A percentile compares a stretch with the other conserved stretches of the same genome.
Conservation (phyloP, 1,140 invertebrate genomes). For the Eumeta japonica region DNA sequence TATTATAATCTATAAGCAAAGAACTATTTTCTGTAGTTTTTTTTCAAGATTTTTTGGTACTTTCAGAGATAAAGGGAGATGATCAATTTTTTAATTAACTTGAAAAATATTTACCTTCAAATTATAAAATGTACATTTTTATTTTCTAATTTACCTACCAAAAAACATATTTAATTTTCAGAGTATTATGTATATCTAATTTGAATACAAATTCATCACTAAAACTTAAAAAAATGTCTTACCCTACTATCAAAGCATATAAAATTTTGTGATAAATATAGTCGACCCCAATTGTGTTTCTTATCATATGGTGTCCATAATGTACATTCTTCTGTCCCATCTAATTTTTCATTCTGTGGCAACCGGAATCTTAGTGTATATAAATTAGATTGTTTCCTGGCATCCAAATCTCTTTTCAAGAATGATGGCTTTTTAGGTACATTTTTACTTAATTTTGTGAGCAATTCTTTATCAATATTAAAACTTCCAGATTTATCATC, state of each 20-base stretch:
- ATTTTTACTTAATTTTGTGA: constrained; percentile 81
- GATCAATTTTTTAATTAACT: too few relatives aligned
- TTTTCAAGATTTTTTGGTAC: too few relatives aligned
- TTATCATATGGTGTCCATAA: constrained; percentile 97
- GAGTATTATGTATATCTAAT: too few relatives aligned
- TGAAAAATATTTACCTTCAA: too few relatives aligned
- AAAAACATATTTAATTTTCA: too few relatives aligned
- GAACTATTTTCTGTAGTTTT: too few relatives aligned
- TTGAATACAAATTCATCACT: too few relatives aligned
- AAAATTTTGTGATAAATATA: constrained; percentile 93
- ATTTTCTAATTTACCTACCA: too few relatives aligned
- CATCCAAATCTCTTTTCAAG: constrained; percentile 92
- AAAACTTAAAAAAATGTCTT: constrained; percentile 41
- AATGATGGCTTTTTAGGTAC: constrained; percentile 84
- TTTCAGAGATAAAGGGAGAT: too few relatives aligned
- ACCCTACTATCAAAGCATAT: constrained; percentile 95
- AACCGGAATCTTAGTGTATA: constrained; percentile 84
- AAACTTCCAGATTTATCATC: constrained; percentile 79
- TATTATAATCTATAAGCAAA: too few relatives aligned
- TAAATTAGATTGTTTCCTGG: constrained; percentile 84
- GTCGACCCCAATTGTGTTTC: constrained; percentile 80
- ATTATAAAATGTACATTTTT: too few relatives aligned
- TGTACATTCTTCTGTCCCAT: constrained; percentile 86
- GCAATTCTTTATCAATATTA: constrained; percentile 79
- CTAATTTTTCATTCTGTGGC: constrained; percentile 85